Evolutionary conservation across 2,888 invertebrate genomes (phyloP).

Genomic region (Campoplex capitator): DNA sequence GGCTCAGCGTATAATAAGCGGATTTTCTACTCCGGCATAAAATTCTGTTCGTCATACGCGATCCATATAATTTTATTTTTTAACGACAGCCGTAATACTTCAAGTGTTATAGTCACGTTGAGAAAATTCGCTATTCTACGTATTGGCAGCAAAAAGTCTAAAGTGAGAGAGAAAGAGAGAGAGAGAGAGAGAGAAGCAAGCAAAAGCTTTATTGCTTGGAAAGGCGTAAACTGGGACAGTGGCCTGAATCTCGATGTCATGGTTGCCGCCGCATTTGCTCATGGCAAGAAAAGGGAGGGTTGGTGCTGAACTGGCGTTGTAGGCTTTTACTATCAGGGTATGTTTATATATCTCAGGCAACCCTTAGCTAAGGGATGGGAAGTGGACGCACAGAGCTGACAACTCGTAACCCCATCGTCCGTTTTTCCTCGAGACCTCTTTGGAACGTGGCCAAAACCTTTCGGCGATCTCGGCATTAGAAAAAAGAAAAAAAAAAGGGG

Average conservation of each 20-base stretch:
- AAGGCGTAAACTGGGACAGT: conserved; percentile 82
- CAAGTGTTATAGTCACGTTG: conserved; percentile 15
- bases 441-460: conserved; percentile 75
- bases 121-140: conserved; percentile 51
- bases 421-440: conserved; percentile 66
- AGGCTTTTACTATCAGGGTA: conserved; percentile 68
- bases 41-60: neutral
- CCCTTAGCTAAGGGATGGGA: conserved; percentile 44
- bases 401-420: conserved; percentile 64
- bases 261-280: conserved; percentile 78
- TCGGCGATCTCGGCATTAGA: conserved; percentile 47
- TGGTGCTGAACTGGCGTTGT: conserved; percentile 71
- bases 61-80: conserved; percentile 24
- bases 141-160: conserved; percentile 36
- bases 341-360: conserved; percentile 35
- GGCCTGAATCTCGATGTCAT: conserved; percentile 82
- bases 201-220: conserved; percentile 78
- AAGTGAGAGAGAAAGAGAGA: conserved; percentile 19
- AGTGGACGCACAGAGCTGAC: conserved; percentile 41
- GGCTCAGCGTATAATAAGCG: neutral
- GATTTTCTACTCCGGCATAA: neutral
- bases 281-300: conserved; percentile 50
- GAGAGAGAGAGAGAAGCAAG: conserved; percentile 61
- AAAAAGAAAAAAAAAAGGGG: conserved; percentile 28
- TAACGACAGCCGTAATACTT: conserved; percentile 28